These are phyloP conservation scores for Rhodeus uyekii DNA, from an alignment of 2,797 vertebrate genomes.

Conservation along the genomic window DNA sequence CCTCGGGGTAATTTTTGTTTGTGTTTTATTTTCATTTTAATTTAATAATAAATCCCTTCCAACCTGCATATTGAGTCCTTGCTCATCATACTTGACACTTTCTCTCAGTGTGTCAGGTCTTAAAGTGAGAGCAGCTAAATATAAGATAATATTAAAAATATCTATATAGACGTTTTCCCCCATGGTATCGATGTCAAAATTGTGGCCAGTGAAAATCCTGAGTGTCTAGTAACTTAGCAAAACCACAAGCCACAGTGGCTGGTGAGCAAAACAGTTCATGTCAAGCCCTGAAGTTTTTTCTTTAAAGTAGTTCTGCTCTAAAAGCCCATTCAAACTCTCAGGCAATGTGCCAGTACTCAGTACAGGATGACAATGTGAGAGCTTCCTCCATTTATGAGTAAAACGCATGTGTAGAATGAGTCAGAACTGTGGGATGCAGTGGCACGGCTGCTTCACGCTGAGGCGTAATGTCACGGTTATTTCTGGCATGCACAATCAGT, in stretches of 20 bases:
- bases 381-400: constrained; percentile 3
- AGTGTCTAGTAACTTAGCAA: not conserved
- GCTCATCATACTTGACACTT: no score
- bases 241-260: not conserved
- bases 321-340: not conserved
- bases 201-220: not conserved
- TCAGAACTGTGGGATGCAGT: constrained; percentile 35
- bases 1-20: no score
- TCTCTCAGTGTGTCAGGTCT: no score
- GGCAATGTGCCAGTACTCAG: not conserved
- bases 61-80: no score
- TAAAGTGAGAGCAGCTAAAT: not conserved
- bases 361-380: constrained; percentile 2
- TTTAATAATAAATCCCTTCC: no score
- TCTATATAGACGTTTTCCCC: not conserved
- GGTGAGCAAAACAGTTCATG: not conserved
- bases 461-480: constrained; percentile 41
- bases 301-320: not conserved
- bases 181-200: not conserved
- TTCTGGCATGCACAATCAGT: constrained; percentile 33
- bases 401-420: constrained; percentile 27
- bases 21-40: no score
- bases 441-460: constrained; percentile 8
- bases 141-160: not conserved
- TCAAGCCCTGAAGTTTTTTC: not conserved